Evolutionary conservation across 2,888 invertebrate species (phyloP), one percentile per base, ranked within the genome.

Genomic region (Agrochola circellaris): DNA sequence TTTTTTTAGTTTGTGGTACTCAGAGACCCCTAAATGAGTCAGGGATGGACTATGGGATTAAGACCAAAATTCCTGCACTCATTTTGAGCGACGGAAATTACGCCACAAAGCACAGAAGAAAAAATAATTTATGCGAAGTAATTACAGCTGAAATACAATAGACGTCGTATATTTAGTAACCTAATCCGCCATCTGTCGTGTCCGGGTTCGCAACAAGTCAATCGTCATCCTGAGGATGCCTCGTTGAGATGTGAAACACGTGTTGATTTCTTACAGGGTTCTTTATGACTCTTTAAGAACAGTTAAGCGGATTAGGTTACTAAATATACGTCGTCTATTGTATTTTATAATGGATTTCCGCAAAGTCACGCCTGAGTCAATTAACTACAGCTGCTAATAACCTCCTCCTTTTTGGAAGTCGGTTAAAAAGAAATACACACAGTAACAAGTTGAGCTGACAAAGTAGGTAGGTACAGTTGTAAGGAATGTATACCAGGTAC

Each of bases 91-190:
- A 9, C 42, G 11, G 42, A 42, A 77, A 61, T 45, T 26, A 51
- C 26, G 5, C 42, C 7, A n/a, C 11, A 45, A n/a, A 48, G 13
- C 48, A n/a, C 8, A 15, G 7, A 64, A 45, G 8, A 5, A 17
- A 30, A 70, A 72, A 62, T 54, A 54, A 56, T 81, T 48, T 23
- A 80, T 9, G 9, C 51, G 23, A 34, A 38, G 20, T 42, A 61
- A 61, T 60, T 65, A 34, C 34, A 34, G 34, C 34, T 34, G 34
- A 34, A 34, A 34, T 34, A 34, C 34, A 34, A 34, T 34, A 34
- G 34, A 34, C 34, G 34, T 4, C 34, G 34, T 34, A 34, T 34
- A 34, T 34, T 34, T 34, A 34, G 3, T 34, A 34, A 4, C 34
- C 34, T 34, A 34, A 34, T 34, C 34, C 34, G 34, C 34, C 34